phyloP scores from a whole-genome alignment of 2,797 vertebrate genomes.

The Oryzias sinensis region DNA sequence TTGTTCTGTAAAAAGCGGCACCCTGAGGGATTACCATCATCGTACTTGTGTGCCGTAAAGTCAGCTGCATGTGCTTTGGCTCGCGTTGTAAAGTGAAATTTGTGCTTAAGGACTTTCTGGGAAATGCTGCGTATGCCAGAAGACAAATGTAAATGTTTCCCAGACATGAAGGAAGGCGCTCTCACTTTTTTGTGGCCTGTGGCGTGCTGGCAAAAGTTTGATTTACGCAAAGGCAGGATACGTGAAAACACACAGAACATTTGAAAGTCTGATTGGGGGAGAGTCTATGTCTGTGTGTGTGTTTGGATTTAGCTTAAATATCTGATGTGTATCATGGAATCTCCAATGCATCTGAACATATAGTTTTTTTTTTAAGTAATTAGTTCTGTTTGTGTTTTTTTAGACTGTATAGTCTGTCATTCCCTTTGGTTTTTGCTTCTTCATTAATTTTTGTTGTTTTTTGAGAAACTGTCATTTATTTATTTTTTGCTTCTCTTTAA shows the following conservation, averaged over 20 bases:
- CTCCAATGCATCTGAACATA: slow-evolving; percentile 13
- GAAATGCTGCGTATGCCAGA: slow-evolving; percentile 41
- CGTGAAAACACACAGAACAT: slow-evolving; percentile 40
- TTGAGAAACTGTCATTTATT: too few species aligned
- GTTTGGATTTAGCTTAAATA: slow-evolving; percentile 13
- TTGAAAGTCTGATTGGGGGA: slow-evolving; percentile 50
- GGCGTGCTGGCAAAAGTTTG: slow-evolving; percentile 40
- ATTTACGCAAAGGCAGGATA: slow-evolving; percentile 30
- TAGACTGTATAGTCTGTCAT: too few species aligned
- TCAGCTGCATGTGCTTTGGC: slow-evolving; percentile 50
- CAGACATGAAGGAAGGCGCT: slow-evolving; percentile 47
- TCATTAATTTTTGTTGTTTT: too few species aligned
- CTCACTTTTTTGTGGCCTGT: slow-evolving; percentile 35
- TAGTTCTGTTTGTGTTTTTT: too few species aligned
- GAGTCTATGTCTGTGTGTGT: slow-evolving; percentile 19
- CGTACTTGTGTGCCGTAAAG: slow-evolving; percentile 16
- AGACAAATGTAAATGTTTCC: slow-evolving; percentile 52
- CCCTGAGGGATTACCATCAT: slow-evolving; percentile 49
- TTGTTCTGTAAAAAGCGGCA: slow-evolving; percentile 32
- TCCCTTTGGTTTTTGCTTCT: slow-evolving; percentile 36
- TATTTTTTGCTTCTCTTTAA: too few species aligned
- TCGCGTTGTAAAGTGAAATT: slow-evolving; percentile 37
- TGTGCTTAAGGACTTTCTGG: slow-evolving; percentile 50
- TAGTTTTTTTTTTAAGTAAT: too few species aligned
- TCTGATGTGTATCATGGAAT: slow-evolving; percentile 18